A percentile compares a stretch with the other conserved stretches of the same genome.
Conservation (phyloP, 2,113 vertebrate species). For the Hiodon alosoides region DNA sequence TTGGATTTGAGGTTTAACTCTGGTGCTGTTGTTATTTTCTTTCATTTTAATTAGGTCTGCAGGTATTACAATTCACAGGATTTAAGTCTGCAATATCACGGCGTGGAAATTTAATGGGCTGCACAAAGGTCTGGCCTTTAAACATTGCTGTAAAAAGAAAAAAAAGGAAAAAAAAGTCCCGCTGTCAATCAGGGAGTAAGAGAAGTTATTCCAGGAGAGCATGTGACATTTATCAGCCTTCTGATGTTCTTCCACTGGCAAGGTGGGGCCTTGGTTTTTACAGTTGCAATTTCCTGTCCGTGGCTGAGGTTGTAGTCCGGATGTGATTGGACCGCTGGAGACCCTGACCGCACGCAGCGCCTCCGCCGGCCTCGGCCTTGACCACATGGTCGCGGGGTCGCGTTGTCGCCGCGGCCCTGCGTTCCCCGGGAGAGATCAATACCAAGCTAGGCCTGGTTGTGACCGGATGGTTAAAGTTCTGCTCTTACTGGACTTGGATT, state of each 20-base stretch:
- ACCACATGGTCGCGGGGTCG: background rate
- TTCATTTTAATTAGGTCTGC: constrained; percentile 39
- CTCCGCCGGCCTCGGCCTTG: background rate
- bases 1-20: constrained; percentile 40
- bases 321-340: constrained; percentile 23
- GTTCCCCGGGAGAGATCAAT: background rate
- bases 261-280: background rate
- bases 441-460: background rate
- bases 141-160: too few species aligned
- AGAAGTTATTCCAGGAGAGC: too few species aligned
- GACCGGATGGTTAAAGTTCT: too few species aligned
- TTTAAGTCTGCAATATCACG: constrained; percentile 23
- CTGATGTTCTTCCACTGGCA: background rate
- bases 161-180: too few species aligned
- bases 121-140: background rate
- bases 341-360: constrained; percentile 25
- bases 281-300: constrained; percentile 47
- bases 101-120: constrained; percentile 7
- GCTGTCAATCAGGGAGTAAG: too few species aligned
- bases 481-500: background rate
- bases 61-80: constrained; percentile 37
- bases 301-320: constrained; percentile 36
- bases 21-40: constrained; percentile 38
- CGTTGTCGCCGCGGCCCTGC: background rate
- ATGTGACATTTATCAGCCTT: too few species aligned